Evolutionary conservation across 2,888 invertebrate species (phyloP).

Genomic region (Xestia ashworthii): DNA sequence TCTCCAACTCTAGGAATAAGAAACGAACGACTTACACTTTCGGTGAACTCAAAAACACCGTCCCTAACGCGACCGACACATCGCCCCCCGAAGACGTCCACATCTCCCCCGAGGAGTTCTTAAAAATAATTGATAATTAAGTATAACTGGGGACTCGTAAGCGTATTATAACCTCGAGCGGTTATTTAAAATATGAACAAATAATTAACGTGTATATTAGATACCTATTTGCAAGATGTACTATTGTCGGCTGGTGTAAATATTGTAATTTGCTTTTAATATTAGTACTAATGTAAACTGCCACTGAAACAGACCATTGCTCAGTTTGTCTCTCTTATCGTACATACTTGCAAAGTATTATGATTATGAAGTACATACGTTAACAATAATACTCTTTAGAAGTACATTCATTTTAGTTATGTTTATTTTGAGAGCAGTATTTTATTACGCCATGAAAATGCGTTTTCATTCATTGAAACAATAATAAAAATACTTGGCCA

Average conservation of each 20-base stretch:
- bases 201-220: constrained; percentile 83
- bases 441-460: constrained; percentile 27
- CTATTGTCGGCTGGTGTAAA: constrained; percentile 85
- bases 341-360: constrained; percentile 35
- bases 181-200: constrained; percentile 75
- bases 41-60: constrained; percentile 87
- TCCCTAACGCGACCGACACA: constrained; percentile 79
- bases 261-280: constrained; percentile 89
- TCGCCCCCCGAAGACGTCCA: constrained; percentile 75
- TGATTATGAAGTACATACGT: constrained; percentile 33
- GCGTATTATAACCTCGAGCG: constrained; percentile 64
- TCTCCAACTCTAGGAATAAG: constrained; percentile 60
- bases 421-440: constrained; percentile 27
- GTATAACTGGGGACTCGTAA: constrained; percentile 67
- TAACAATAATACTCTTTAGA: constrained; percentile 40
- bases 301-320: constrained; percentile 90
- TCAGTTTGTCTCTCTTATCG: constrained; percentile 71
- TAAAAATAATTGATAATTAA: constrained; percentile 85
- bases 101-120: constrained; percentile 84
- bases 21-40: constrained; percentile 83
- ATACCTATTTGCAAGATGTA: constrained; percentile 76
- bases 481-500: constrained; percentile 13
- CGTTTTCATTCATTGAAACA: neutral
- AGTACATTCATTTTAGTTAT: constrained; percentile 45
- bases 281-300: constrained; percentile 83